Conservation (phyloP, 92 coral and sea anemone species). For the Palythoa caribaeorum region DNA sequence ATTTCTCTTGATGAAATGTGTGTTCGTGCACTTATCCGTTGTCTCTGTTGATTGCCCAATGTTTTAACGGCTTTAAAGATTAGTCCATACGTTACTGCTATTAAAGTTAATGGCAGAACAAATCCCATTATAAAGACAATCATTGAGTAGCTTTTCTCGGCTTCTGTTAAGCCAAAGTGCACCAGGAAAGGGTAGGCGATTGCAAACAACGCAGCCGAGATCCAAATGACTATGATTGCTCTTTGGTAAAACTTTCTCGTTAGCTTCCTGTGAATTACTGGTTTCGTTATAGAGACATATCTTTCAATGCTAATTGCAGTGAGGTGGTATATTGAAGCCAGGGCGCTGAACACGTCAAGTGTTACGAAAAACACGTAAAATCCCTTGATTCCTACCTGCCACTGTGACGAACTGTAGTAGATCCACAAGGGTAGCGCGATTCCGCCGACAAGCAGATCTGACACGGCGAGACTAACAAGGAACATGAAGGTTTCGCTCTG, state of each 20-base stretch:
- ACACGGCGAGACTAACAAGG: constrained; percentile 41
- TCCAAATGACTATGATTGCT: constrained; percentile 23
- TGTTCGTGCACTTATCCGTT: background rate
- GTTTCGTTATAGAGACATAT: constrained; percentile 24
- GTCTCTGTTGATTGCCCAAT: background rate
- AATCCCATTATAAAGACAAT: constrained; percentile 27
- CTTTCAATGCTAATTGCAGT: constrained; percentile 28
- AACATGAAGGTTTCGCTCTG: constrained; percentile 31
- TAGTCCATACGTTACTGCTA: constrained; percentile 27
- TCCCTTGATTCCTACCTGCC: constrained; percentile 27
- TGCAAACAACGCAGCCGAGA: constrained; percentile 10
- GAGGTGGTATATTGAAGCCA: constrained; percentile 42
- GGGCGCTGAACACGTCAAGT: constrained; percentile 39
- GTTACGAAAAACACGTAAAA: constrained; percentile 38
- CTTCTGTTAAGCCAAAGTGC: constrained; percentile 21
- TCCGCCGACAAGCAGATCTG: constrained; percentile 43
- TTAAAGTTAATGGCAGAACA: constrained; percentile 22
- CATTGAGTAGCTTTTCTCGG: constrained; percentile 20
- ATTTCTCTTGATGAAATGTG: background rate
- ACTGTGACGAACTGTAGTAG: constrained; percentile 20
- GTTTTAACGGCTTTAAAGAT: constrained; percentile 29
- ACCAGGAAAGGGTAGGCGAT: constrained; percentile 35
- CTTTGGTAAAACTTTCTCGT: constrained; percentile 42
- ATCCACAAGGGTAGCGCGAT: constrained; percentile 40
- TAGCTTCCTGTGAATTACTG: constrained; percentile 19